Evolutionary conservation across 2,888 invertebrate genomes (phyloP).

Genomic region (Balanococcus diminutus): DNA sequence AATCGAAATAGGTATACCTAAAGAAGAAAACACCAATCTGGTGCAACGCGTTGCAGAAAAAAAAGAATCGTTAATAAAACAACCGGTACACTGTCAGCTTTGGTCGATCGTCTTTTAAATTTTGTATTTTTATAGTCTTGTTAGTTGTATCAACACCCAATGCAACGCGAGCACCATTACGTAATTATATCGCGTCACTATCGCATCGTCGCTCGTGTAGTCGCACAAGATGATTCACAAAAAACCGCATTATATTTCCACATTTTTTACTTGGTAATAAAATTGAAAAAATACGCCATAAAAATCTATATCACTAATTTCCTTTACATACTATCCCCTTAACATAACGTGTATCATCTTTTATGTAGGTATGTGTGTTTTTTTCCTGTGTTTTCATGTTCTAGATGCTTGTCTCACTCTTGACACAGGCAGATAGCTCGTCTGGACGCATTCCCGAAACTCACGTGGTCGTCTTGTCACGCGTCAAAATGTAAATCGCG

Average conservation of each 20-base stretch:
- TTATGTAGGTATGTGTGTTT: too few relatives aligned
- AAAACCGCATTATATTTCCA: slow-evolving; percentile 41
- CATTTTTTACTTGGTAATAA: slow-evolving; percentile 11
- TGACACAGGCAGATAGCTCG: not conserved
- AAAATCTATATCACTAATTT: slow-evolving; percentile 44
- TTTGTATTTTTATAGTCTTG: slow-evolving; percentile 40
- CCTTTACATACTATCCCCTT: too few relatives aligned
- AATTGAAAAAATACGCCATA: slow-evolving; percentile 42
- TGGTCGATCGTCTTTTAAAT: slow-evolving; percentile 36
- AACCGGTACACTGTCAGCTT: slow-evolving; percentile 16
- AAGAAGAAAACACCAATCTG: not conserved
- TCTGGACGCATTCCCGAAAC: not conserved
- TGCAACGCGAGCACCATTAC: not conserved
- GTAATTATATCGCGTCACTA: slow-evolving; percentile 2
- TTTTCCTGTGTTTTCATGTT: not conserved
- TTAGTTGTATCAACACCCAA: slow-evolving; percentile 36
- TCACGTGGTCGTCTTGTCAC: not conserved
- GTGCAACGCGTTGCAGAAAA: not conserved
- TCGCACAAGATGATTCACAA: slow-evolving; percentile 38
- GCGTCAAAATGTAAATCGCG: slow-evolving; percentile 30
- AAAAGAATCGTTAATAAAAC: not conserved
- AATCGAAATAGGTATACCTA: not conserved
- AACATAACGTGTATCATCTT: not conserved
- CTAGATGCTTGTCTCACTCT: not conserved
- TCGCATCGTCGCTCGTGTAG: not conserved